These are phyloP conservation scores for Chaetorhynchus papuensis DNA, from an alignment of 2,113 vertebrate species.

Conservation along the genomic window DNA sequence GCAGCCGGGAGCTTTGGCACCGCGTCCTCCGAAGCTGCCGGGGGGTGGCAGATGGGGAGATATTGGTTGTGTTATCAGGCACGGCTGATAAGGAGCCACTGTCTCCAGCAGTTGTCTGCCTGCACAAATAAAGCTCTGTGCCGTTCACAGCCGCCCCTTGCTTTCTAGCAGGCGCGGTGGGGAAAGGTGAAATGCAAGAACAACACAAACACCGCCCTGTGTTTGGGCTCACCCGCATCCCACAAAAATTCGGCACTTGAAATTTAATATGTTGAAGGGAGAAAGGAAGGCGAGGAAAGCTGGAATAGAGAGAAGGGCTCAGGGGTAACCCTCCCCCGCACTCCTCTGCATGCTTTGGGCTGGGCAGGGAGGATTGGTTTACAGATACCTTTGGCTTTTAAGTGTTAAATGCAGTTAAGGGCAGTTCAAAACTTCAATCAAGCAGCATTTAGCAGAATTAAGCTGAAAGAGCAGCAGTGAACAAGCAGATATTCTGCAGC, in stretches of 20 bases:
- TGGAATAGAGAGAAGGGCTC: not conserved
- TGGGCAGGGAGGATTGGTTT: not conserved
- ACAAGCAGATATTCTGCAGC: not conserved
- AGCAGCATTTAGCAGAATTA: not conserved
- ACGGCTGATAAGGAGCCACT: not conserved
- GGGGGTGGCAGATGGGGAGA: constrained; percentile 4
- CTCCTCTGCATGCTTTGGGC: not conserved
- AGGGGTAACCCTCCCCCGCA: not conserved
- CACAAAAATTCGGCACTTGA: not conserved
- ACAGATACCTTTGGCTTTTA: not conserved
- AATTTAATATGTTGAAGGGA: not conserved
- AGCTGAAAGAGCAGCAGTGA: not conserved
- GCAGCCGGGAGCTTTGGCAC: not conserved
- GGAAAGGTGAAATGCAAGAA: not conserved
- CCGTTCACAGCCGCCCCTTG: not conserved
- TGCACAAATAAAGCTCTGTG: not conserved
- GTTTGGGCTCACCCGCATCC: not conserved
- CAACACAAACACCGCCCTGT: not conserved
- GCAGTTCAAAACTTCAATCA: not conserved
- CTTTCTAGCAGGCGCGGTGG: not conserved
- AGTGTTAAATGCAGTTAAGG: not conserved
- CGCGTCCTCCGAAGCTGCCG: not conserved
- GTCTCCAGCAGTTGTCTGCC: not conserved
- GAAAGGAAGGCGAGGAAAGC: not conserved
- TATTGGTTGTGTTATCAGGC: not conserved